Evolutionary conservation across 2,797 vertebrate genomes (phyloP), one percentile per base, ranked within the genome.

Genomic region (Neopelma chrysocephalum): DNA sequence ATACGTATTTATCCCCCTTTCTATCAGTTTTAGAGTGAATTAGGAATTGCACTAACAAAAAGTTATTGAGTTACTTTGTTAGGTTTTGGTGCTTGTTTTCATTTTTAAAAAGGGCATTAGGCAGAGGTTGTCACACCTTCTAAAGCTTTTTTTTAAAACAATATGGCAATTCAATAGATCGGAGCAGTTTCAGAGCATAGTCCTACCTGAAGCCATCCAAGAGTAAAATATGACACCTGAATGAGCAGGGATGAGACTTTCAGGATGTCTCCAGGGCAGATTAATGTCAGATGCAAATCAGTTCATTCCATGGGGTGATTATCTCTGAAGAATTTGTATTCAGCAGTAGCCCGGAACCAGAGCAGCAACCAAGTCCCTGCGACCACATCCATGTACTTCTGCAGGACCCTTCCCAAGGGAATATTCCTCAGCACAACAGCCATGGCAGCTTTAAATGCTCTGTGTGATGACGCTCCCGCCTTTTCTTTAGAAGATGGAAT

Each of bases 401-500:
- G 42, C 56, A 87, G 77, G 38, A 71, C 13, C 12, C 16, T 57
- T 60, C 82, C 48, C 3, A 11, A 90, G 51, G 15, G 62, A 71
- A 58, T 82, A 75, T 26, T 86, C 45, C 64, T 38, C n/a, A 70
- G 51, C n/a, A 58, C 25, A 48, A 38, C 22, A 86, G 11, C 58
- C 48, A 19, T 2, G 2, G 2, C 29, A 66, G 21, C 9, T 84
- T 84, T 31, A 87, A 89, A 73, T 23, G 18, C 50, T 62, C 79
- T 38, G 14, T 11, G 34, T 26, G 42, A 40, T 0, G 2, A 40
- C 15, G 60, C 8, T 54, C 34, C 42, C 50, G 26, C 6, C 3
- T 57, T 58, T 89, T 23, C 38, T 77, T 54, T 14, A 45, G 60
- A 34, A 51, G 18, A 25, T 6, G 22, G 32, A 72, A 54, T 32